Evolutionary conservation across 2,113 vertebrate species (phyloP).

Genomic region (Recurvirostra avosetta): DNA sequence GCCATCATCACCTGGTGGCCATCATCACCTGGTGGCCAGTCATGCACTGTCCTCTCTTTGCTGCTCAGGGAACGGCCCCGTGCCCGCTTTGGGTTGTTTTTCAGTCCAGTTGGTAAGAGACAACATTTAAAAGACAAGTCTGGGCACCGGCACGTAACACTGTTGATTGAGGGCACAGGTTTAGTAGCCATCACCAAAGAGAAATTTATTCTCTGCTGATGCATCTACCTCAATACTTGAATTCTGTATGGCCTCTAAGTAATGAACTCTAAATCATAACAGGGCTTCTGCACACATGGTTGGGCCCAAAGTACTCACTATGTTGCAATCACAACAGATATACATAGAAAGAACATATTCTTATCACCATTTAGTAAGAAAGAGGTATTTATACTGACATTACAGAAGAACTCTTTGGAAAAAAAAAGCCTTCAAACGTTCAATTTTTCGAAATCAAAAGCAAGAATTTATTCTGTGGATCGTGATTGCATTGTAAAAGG

Average conservation of each 20-base stretch:
- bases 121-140: background rate
- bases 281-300: background rate
- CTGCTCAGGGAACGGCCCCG: background rate
- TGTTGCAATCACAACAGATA: background rate
- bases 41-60: rapidly evolving
- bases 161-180: background rate
- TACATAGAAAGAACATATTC: background rate
- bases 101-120: background rate
- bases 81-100: background rate
- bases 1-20: too few species aligned
- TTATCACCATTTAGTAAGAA: background rate
- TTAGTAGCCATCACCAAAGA: background rate
- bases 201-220: background rate
- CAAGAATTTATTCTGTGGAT: background rate
- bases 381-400: background rate
- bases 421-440: background rate
- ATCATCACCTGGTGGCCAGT: background rate
- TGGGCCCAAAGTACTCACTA: background rate
- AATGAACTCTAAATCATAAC: background rate
- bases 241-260: background rate
- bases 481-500: background rate
- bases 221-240: background rate
- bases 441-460: background rate
- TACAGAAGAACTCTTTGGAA: background rate
- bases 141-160: background rate